Evolutionary conservation across 2,797 vertebrate species (phyloP).

Genomic region (Myiotriccus ornatus): DNA sequence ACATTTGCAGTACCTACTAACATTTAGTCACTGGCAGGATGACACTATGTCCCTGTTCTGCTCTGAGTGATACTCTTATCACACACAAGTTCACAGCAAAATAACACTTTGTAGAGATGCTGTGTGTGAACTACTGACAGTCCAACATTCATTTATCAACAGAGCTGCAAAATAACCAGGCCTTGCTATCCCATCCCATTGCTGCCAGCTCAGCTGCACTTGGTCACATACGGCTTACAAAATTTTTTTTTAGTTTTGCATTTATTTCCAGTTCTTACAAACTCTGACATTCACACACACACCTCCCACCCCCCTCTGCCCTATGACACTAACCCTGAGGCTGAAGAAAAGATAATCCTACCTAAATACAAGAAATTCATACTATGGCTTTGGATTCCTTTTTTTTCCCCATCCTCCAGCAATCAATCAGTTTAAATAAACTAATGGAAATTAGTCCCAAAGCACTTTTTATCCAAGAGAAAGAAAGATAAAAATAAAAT

Average conservation of each 20-base stretch:
- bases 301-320: fast-evolving
- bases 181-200: not conserved
- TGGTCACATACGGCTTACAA: not conserved
- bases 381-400: not conserved
- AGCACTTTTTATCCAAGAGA: not conserved
- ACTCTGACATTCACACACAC: not conserved
- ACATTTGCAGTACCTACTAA: not conserved
- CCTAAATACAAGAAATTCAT: not conserved
- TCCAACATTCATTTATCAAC: not conserved
- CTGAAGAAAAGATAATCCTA: not conserved
- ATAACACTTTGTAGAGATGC: not conserved
- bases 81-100: not conserved
- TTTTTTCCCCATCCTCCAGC: not conserved
- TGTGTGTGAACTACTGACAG: not conserved
- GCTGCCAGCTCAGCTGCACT: not conserved
- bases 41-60: not conserved
- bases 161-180: not conserved
- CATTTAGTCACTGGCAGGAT: not conserved
- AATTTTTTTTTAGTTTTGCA: not conserved
- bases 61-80: not conserved
- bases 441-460: not conserved
- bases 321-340: not conserved
- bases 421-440: not conserved
- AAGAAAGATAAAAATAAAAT: not conserved
- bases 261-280: not conserved